These are phyloP conservation scores for Cynopterus brachyotis DNA, from an alignment of 2,113 vertebrate species.

Conservation along the genomic window DNA sequence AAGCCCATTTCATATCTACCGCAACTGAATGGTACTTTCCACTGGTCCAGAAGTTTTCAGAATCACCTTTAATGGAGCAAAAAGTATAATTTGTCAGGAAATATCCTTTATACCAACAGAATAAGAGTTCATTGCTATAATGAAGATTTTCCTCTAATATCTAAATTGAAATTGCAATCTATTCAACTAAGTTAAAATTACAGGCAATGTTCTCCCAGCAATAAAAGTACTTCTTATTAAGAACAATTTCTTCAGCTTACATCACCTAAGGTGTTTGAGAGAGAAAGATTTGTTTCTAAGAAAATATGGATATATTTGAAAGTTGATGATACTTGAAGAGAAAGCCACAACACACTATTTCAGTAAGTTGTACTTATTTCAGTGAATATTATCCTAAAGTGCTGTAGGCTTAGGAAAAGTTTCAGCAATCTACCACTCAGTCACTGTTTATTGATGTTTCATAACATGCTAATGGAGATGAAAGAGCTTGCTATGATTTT, in stretches of 20 bases:
- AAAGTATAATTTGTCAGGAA: slow-evolving; percentile 42
- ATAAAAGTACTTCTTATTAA: slow-evolving; percentile 24
- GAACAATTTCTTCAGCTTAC: not conserved
- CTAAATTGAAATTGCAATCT: slow-evolving; percentile 56
- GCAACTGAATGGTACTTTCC: slow-evolving; percentile 46
- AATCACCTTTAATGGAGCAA: slow-evolving; percentile 62
- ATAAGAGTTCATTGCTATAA: slow-evolving; percentile 53
- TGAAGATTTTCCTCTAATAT: slow-evolving; percentile 49
- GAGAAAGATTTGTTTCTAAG: not conserved
- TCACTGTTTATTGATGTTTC: not conserved
- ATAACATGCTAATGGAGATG: not conserved
- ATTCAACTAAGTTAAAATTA: slow-evolving; percentile 9
- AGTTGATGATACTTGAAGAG: not conserved
- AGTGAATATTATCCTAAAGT: not conserved
- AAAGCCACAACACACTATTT: slow-evolving; percentile 1
- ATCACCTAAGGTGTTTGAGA: not conserved
- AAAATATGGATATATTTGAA: not conserved
- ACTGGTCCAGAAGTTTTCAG: slow-evolving; percentile 51
- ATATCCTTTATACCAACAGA: slow-evolving; percentile 58
- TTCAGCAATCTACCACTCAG: not conserved
- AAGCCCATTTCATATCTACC: slow-evolving; percentile 57
- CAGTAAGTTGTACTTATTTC: not conserved
- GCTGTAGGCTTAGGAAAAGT: not conserved
- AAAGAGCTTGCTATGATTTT: not conserved
- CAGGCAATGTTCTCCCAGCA: not conserved